Conservation (phyloP, 2,113 vertebrate species). For the Periophthalmus modestus region DNA sequence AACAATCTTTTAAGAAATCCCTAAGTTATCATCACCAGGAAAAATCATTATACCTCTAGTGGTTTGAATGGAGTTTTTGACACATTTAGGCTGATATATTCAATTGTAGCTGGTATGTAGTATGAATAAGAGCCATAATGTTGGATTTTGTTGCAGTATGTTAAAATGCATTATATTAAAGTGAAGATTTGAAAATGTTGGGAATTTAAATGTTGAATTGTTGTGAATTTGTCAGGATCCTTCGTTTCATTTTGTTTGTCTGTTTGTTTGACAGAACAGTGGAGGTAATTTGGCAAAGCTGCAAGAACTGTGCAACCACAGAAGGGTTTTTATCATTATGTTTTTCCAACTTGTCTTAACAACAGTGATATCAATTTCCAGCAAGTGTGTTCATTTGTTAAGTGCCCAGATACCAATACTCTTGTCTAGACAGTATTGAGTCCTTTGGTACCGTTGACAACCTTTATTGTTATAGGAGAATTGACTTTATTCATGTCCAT, state of each 20-base stretch:
- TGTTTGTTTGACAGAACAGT: background rate
- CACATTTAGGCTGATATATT: conserved; percentile 1
- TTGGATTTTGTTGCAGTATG: background rate
- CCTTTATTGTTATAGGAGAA: conserved; percentile 3
- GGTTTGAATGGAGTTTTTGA: too few species aligned
- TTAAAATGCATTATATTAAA: background rate
- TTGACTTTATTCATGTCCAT: background rate
- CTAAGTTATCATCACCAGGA: background rate
- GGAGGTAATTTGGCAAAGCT: background rate
- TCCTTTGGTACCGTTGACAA: background rate
- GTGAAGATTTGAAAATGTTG: background rate
- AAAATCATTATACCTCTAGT: too few species aligned
- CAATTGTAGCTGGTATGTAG: background rate
- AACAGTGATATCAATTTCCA: background rate
- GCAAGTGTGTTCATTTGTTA: conserved; percentile 2
- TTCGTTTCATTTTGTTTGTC: background rate
- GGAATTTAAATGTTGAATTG: background rate
- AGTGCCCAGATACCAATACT: conserved; percentile 1
- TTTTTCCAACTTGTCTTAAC: background rate
- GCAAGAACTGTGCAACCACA: background rate
- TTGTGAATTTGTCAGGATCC: background rate
- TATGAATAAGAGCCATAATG: too few species aligned
- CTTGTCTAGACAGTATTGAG: background rate
- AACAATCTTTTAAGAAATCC: background rate
- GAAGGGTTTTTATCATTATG: background rate